Conservation (phyloP, 2,888 invertebrate genomes). For the Zaprionus lineosus region DNA sequence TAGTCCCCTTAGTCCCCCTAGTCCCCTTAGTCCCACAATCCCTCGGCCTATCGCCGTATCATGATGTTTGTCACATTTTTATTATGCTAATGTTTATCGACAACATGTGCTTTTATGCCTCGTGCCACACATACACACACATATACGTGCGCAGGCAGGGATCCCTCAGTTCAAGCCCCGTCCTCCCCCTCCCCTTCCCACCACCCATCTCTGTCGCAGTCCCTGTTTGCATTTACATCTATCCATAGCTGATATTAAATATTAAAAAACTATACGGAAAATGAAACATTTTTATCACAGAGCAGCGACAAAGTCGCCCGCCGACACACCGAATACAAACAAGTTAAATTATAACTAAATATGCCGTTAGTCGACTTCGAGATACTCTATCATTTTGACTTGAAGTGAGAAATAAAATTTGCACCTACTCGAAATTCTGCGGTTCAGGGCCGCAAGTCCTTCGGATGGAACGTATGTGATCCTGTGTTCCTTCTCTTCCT, state of each 20-base stretch:
- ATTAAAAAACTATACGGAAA: conserved; percentile 75
- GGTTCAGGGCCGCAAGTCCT: too few species aligned
- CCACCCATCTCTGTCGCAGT: not conserved
- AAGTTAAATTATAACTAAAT: conserved; percentile 11
- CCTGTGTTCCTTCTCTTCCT: too few species aligned
- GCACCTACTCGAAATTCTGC: too few species aligned
- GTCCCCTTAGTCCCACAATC: not conserved
- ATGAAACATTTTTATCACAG: conserved; percentile 75
- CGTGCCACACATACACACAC: conserved; percentile 28
- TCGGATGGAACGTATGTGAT: too few species aligned
- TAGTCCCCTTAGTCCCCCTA: not conserved
- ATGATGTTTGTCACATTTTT: conserved; percentile 71
- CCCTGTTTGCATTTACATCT: conserved; percentile 47
- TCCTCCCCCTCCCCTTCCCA: not conserved
- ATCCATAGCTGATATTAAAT: conserved; percentile 67
- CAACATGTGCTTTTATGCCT: conserved; percentile 65
- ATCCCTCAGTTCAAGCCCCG: conserved; percentile 4
- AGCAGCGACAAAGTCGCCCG: conserved; percentile 49
- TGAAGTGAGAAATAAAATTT: too few species aligned
- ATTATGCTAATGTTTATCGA: conserved; percentile 76
- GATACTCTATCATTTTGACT: too few species aligned
- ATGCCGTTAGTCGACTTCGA: too few species aligned
- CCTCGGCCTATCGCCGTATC: conserved; percentile 29
- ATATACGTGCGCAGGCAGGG: not conserved
- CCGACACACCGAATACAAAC: conserved; percentile 7